These are phyloP conservation scores for Watsonalla binaria DNA, from an alignment of 2,888 invertebrate genomes.

Conservation along the genomic window DNA sequence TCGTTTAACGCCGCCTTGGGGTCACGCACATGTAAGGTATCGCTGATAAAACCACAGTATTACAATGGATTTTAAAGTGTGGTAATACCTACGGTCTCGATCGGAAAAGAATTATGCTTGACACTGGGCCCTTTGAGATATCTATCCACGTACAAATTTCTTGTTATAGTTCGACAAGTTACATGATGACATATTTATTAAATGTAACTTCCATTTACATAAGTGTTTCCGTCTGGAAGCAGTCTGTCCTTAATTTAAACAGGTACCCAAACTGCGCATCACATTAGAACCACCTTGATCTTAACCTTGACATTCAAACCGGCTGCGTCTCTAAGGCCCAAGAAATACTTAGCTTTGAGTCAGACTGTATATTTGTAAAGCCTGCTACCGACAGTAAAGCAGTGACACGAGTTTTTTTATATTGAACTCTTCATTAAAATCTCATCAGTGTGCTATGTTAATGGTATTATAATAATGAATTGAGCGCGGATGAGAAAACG, in stretches of 20 bases:
- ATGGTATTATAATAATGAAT: not conserved
- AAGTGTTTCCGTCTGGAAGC: not conserved
- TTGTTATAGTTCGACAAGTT: too few species aligned
- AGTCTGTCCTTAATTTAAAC: not conserved
- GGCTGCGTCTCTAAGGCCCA: not conserved
- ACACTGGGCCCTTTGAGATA: too few species aligned
- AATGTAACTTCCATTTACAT: too few species aligned
- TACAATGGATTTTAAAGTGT: too few species aligned
- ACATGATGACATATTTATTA: too few species aligned
- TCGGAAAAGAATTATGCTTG: too few species aligned
- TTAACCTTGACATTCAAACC: constrained; percentile 12
- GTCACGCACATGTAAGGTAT: too few species aligned
- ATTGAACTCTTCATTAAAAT: not conserved
- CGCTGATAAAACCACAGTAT: too few species aligned
- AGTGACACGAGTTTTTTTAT: not conserved
- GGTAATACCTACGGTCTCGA: too few species aligned
- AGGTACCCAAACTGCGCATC: constrained; percentile 5
- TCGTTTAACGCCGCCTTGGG: too few species aligned
- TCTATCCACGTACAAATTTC: too few species aligned
- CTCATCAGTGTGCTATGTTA: not conserved
- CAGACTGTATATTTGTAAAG: not conserved
- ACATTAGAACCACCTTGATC: constrained; percentile 14
- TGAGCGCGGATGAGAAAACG: not conserved
- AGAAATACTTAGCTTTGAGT: not conserved
- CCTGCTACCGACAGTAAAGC: not conserved